Percentiles rank a stretch among this genome's conserved stretches.
These are phyloP conservation scores for Galago senegalensis DNA, from an alignment of 2,797 vertebrate genomes.

Conservation along the genomic window DNA sequence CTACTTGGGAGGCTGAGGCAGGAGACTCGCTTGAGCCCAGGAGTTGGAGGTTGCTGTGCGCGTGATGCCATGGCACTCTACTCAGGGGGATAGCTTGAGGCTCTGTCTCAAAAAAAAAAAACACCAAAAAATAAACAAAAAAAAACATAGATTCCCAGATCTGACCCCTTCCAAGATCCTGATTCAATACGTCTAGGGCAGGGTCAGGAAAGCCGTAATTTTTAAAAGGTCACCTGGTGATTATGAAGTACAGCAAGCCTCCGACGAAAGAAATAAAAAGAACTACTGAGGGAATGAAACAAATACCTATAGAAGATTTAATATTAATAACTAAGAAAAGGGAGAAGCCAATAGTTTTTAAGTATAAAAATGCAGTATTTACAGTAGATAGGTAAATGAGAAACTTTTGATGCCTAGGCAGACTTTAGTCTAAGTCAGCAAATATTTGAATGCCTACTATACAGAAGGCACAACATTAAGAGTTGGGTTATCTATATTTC, in stretches of 20 bases:
- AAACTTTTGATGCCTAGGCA: neutral
- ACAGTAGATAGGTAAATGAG: neutral
- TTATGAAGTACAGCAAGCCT: neutral
- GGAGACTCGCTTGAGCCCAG: too few relatives aligned
- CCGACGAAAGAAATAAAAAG: neutral
- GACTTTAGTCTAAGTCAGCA: neutral
- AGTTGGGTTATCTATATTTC: neutral
- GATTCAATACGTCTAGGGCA: neutral
- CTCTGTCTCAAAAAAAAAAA: too few relatives aligned
- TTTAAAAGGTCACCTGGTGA: constrained; percentile 1
- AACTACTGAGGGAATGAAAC: neutral
- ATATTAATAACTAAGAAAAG: neutral
- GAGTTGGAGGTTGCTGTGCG: too few relatives aligned
- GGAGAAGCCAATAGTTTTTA: constrained; percentile 1
- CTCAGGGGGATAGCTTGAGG: too few relatives aligned
- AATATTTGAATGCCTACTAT: neutral
- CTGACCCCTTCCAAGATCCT: neutral
- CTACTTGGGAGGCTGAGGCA: too few relatives aligned
- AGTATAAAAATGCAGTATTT: constrained; percentile 19
- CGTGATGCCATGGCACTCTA: too few relatives aligned
- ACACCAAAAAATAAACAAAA: too few relatives aligned
- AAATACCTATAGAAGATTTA: neutral
- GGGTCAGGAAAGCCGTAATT: neutral
- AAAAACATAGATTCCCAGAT: neutral
- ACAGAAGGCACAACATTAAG: neutral